A percentile compares a stretch with the other conserved stretches of the same genome.
Evolutionary conservation across 2,888 invertebrate species (phyloP).

Genomic region (Branchellion lobata): DNA sequence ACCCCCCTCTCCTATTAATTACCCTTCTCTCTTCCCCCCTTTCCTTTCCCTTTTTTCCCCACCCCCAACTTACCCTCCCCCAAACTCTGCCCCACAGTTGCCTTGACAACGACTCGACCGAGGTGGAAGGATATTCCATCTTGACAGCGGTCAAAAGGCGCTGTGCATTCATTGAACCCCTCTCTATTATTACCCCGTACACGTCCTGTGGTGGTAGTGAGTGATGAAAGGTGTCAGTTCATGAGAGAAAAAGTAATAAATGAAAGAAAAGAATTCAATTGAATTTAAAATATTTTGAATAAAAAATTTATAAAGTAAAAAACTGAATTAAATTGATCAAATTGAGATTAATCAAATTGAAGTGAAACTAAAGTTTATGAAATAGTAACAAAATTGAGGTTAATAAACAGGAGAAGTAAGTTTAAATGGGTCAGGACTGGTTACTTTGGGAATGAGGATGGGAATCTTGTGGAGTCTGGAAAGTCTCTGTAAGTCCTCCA

Average conservation of each 20-base stretch:
- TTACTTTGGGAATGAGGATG: slow-evolving; percentile 57
- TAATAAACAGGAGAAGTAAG: too few species aligned
- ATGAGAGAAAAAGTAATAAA: too few species aligned
- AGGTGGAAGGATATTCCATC: slow-evolving; percentile 55
- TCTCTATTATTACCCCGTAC: slow-evolving; percentile 49
- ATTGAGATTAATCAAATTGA: too few species aligned
- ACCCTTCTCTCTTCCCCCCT: too few species aligned
- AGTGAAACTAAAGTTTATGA: too few species aligned
- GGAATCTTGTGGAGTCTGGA: slow-evolving; percentile 61
- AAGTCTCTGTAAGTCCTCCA: slow-evolving; percentile 58
- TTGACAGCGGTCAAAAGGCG: slow-evolving; percentile 59
- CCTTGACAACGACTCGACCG: slow-evolving; percentile 58
- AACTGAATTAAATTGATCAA: too few species aligned
- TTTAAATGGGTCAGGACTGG: too few species aligned
- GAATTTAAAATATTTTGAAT: too few species aligned
- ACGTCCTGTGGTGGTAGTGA: slow-evolving; percentile 29
- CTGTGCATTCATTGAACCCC: slow-evolving; percentile 53
- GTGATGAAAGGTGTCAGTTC: neutral
- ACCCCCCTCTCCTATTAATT: too few species aligned
- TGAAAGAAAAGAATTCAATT: too few species aligned
- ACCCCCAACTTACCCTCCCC: slow-evolving; percentile 55
- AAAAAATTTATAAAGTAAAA: too few species aligned
- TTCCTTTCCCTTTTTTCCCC: slow-evolving; percentile 52
- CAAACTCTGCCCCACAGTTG: slow-evolving; percentile 61
- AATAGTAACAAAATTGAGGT: too few species aligned